A percentile compares a stretch with the other conserved stretches of the same genome.
phyloP scores from a whole-genome alignment of 1,140 invertebrate species.

The Diachasma alloeum region DNA sequence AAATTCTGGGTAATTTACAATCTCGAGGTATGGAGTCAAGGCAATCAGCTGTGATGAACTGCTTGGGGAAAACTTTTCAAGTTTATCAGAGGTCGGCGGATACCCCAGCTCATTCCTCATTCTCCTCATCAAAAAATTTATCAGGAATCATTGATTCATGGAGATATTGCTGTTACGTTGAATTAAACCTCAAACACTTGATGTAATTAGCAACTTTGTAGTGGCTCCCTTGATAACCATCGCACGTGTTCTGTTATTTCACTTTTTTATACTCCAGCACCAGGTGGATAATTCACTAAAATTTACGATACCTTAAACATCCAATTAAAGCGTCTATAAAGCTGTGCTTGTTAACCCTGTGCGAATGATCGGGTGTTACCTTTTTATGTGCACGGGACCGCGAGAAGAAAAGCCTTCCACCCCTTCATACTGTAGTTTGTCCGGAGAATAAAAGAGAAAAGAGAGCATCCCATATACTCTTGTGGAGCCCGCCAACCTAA shows the following conservation, averaged over 20 bases:
- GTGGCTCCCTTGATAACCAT: neutral
- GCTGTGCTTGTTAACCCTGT: constrained; percentile 43
- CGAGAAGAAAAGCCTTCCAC: constrained; percentile 3
- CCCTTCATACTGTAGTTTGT: neutral
- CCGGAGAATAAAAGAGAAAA: too few species aligned
- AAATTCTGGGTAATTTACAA: too few species aligned
- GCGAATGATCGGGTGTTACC: constrained; percentile 41
- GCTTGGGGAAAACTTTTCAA: too few species aligned
- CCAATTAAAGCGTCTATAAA: constrained; percentile 52
- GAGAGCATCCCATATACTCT: neutral
- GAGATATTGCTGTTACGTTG: neutral
- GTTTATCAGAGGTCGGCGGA: too few species aligned
- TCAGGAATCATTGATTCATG: too few species aligned
- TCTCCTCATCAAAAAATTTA: too few species aligned
- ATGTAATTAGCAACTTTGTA: neutral
- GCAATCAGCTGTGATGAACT: too few species aligned
- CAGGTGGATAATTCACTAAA: constrained; percentile 14
- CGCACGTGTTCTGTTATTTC: constrained; percentile 11
- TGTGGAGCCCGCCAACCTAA: neutral
- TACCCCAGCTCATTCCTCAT: too few species aligned
- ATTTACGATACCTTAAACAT: constrained; percentile 52
- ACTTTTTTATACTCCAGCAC: neutral
- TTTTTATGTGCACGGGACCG: constrained; percentile 28
- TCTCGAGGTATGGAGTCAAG: too few species aligned
- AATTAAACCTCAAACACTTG: neutral